Conservation (phyloP, 2,113 vertebrate species). For the Hydrolagus affinis region DNA sequence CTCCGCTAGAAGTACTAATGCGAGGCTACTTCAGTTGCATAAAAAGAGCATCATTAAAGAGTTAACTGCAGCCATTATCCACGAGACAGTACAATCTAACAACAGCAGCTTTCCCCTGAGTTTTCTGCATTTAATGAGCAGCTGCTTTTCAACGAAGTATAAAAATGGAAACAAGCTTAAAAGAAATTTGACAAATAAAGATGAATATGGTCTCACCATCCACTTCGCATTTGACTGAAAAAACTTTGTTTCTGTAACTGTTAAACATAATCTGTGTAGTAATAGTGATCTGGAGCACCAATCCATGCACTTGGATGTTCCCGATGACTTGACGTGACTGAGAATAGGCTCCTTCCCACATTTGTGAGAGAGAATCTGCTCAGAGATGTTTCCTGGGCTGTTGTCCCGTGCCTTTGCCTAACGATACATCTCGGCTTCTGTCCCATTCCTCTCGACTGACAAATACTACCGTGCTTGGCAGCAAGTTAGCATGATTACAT, state of each 20-base stretch:
- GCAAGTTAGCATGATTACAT: background rate
- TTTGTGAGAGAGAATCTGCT: background rate
- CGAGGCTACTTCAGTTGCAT: no score
- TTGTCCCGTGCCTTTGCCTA: background rate
- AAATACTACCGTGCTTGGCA: no score
- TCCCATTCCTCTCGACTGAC: background rate
- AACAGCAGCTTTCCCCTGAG: background rate
- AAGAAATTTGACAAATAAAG: background rate
- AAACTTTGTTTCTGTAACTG: no score
- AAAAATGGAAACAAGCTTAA: background rate
- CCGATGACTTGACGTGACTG: background rate
- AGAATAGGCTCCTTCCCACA: background rate
- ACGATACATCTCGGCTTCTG: no score
- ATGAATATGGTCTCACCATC: background rate
- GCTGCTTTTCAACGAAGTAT: background rate
- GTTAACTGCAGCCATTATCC: background rate
- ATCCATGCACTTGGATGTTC: background rate
- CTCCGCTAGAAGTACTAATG: no score
- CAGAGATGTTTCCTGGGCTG: background rate
- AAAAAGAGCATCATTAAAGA: background rate
- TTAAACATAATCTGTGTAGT: no score
- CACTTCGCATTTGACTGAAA: background rate
- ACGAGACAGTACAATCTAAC: background rate
- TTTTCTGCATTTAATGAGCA: background rate
- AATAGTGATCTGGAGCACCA: background rate